Evolutionary conservation across 1,140 invertebrate genomes (phyloP).

Genomic region (Hypsibius dujardini): DNA sequence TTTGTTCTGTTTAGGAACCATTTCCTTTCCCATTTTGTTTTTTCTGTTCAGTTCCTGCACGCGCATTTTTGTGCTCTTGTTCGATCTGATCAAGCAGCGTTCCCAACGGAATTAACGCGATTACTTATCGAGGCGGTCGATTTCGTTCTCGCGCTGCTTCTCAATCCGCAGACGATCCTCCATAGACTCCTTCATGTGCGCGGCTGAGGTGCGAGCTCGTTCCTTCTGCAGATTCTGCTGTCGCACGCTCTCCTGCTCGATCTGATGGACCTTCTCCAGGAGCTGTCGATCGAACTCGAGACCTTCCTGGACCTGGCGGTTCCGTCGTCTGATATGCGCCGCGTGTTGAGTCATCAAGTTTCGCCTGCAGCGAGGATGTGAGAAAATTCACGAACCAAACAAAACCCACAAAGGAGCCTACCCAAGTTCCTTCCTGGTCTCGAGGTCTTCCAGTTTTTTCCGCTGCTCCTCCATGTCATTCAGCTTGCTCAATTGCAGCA

Average conservation of each 20-base stretch:
- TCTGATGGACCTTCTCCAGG: neutral
- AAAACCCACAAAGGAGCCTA: neutral
- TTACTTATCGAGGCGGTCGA: neutral
- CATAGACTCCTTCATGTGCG: neutral
- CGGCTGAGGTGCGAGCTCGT: neutral
- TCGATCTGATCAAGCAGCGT: neutral
- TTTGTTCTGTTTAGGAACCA: too few relatives aligned
- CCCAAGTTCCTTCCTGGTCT: conserved; percentile 2
- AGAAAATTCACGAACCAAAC: too few relatives aligned
- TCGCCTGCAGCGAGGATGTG: neutral
- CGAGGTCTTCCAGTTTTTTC: conserved; percentile 6
- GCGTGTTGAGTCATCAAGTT: conserved; percentile 10
- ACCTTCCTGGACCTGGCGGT: conserved; percentile 14
- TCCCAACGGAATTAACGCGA: neutral
- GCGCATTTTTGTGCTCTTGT: too few relatives aligned
- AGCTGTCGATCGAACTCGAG: neutral
- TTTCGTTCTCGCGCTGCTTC: conserved; percentile 5
- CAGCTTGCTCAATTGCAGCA: neutral
- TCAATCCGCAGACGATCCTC: neutral
- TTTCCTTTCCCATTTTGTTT: too few relatives aligned
- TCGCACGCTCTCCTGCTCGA: neutral
- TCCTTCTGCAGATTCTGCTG: neutral
- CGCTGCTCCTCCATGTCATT: conserved; percentile 2
- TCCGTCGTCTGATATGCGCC: neutral
- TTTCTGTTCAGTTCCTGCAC: too few relatives aligned